These are phyloP conservation scores for Atta cephalotes DNA, from an alignment of 1,140 invertebrate genomes.

Conservation along the genomic window DNA sequence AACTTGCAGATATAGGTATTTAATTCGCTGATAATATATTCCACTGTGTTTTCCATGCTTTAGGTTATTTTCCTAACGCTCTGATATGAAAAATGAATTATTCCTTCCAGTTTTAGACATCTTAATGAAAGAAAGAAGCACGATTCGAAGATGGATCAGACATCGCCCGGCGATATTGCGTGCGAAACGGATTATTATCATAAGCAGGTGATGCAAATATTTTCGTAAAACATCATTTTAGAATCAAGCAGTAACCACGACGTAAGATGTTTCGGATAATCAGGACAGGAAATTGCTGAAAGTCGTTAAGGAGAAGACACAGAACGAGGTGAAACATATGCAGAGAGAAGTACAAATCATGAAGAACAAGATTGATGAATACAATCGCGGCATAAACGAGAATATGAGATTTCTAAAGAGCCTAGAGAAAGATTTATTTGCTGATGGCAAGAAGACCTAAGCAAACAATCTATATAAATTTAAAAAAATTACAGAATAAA, in stretches of 20 bases:
- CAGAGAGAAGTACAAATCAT: constrained; percentile 71
- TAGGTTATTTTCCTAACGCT: neutral
- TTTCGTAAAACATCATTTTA: neutral
- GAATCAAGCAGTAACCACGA: neutral
- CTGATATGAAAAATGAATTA: neutral
- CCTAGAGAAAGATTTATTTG: constrained; percentile 66
- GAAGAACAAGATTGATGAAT: constrained; percentile 75
- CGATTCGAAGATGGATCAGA: constrained; percentile 44
- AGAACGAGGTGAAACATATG: constrained; percentile 75
- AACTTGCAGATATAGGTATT: constrained; percentile 6
- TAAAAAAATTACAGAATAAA: no score
- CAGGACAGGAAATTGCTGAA: constrained; percentile 74
- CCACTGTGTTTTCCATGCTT: neutral
- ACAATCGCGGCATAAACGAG: constrained; percentile 76
- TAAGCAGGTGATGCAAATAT: constrained; percentile 67
- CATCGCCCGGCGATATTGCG: constrained; percentile 50
- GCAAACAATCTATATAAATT: no score
- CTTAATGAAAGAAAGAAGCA: constrained; percentile 42
- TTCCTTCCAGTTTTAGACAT: constrained; percentile 13
- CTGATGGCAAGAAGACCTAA: constrained; percentile 65
- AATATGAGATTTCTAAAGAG: constrained; percentile 75
- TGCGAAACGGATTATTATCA: constrained; percentile 77
- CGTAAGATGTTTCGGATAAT: neutral
- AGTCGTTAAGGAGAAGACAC: constrained; percentile 73
- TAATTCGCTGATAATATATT: neutral